Percentiles rank a stretch among this genome's conserved stretches.
phyloP scores from a whole-genome alignment of 37 sponge, comb jelly and placozoan genomes.

The Ianthella basta region DNA sequence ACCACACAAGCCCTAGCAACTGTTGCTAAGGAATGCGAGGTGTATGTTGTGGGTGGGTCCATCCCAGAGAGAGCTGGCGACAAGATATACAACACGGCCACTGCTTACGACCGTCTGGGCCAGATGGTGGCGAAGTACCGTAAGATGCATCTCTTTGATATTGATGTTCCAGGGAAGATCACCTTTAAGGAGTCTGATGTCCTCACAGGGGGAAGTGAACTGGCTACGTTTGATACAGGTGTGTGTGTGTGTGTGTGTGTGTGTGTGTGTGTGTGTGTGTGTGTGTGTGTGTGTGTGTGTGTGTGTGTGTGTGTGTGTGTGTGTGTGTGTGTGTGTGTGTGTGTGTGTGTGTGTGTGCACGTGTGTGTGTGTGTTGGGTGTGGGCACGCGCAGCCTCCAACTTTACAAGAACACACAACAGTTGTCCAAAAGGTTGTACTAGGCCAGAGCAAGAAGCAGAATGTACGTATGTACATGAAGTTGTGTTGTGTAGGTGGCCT shows the following conservation, averaged over 20 bases:
- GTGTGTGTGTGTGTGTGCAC: too few relatives aligned
- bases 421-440: too few relatives aligned
- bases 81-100: constrained; percentile 88
- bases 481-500: too few relatives aligned
- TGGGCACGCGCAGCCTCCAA: too few relatives aligned
- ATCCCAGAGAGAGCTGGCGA: constrained; percentile 91
- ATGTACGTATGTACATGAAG: too few relatives aligned
- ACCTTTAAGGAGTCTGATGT: constrained; percentile 85
- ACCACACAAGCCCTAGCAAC: constrained; percentile 59
- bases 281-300: too few relatives aligned
- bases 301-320: too few relatives aligned
- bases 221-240: constrained; percentile 86
- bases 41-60: constrained; percentile 91
- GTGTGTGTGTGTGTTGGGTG: too few relatives aligned
- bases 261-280: too few relatives aligned
- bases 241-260: constrained; percentile 21
- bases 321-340: too few relatives aligned
- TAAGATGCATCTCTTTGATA: constrained; percentile 98
- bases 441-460: too few relatives aligned
- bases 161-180: constrained; percentile 96
- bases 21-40: constrained; percentile 81
- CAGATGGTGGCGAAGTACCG: constrained; percentile 83
- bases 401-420: too few relatives aligned
- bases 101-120: constrained; percentile 83
- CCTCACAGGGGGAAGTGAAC: constrained; percentile 71